These are phyloP conservation scores for Falcaria lacertinaria DNA, from an alignment of 2,888 invertebrate genomes.

Conservation along the genomic window DNA sequence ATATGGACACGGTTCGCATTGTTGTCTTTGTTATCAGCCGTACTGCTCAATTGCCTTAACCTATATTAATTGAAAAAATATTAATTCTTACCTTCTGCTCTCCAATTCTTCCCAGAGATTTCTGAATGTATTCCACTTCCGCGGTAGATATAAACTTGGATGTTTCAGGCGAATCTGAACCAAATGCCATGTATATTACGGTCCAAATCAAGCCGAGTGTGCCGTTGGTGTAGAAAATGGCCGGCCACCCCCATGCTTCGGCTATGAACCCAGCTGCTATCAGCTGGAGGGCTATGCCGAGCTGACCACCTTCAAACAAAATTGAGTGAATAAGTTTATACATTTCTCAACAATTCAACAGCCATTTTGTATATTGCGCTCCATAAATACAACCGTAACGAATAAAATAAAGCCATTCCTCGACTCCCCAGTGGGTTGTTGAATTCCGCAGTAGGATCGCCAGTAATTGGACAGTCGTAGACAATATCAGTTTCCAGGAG, in stretches of 20 bases:
- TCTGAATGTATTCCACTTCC: conserved; percentile 85
- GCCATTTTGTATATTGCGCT: too few species aligned
- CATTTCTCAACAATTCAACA: too few species aligned
- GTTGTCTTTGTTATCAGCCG: too few species aligned
- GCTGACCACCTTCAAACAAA: conserved; percentile 81
- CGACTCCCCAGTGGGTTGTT: not conserved
- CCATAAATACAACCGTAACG: too few species aligned
- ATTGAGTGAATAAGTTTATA: too few species aligned
- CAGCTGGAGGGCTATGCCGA: conserved; percentile 88
- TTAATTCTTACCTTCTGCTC: conserved; percentile 47
- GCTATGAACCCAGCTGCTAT: conserved; percentile 85
- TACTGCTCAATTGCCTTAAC: not conserved
- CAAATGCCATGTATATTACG: conserved; percentile 79
- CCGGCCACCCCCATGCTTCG: conserved; percentile 86
- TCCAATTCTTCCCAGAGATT: conserved; percentile 58
- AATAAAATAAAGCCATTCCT: not conserved
- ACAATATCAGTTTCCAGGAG: not conserved
- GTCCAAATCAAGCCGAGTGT: conserved; percentile 81
- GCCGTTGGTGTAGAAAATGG: conserved; percentile 88
- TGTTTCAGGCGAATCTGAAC: conserved; percentile 83
- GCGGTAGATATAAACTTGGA: conserved; percentile 79
- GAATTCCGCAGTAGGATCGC: not conserved
- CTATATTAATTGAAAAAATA: not conserved
- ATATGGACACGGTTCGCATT: too few species aligned
- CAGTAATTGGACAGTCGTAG: not conserved